Conservation (phyloP, 2,888 invertebrate species). For the Sturmia bella region DNA sequence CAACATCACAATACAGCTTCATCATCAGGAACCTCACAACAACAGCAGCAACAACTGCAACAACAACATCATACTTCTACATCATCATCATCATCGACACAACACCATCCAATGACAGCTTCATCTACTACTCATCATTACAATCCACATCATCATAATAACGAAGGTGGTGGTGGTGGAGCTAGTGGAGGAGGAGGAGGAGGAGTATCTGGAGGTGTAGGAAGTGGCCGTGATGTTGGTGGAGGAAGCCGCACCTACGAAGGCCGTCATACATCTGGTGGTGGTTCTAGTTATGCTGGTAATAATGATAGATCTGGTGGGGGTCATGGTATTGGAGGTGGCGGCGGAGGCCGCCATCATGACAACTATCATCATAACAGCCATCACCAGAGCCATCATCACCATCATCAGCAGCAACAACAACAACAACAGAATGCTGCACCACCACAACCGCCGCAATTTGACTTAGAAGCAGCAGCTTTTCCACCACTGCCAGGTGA, state of each 20-base stretch:
- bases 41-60: conserved; percentile 71
- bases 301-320: conserved; percentile 67
- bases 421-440: conserved; percentile 77
- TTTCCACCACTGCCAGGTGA: conserved; percentile 90
- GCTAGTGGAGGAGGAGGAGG: conserved; percentile 59
- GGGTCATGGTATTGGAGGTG: conserved; percentile 71
- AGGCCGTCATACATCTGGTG: conserved; percentile 64
- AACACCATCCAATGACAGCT: conserved; percentile 74
- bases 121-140: conserved; percentile 73
- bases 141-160: conserved; percentile 72
- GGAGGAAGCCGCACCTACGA: conserved; percentile 67
- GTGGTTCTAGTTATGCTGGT: conserved; percentile 64
- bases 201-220: conserved; percentile 62
- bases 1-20: conserved; percentile 71
- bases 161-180: conserved; percentile 70
- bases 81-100: conserved; percentile 74
- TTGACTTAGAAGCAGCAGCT: conserved; percentile 90
- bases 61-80: conserved; percentile 62
- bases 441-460: conserved; percentile 84
- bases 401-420: conserved; percentile 77
- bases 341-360: conserved; percentile 74
- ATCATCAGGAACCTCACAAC: conserved; percentile 71
- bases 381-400: conserved; percentile 74
- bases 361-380: conserved; percentile 74
- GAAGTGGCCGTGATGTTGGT: conserved; percentile 63